A percentile compares a stretch with the other conserved stretches of the same genome.
Evolutionary conservation across 2,113 vertebrate species (phyloP).

Genomic region (Corvus cornix): DNA sequence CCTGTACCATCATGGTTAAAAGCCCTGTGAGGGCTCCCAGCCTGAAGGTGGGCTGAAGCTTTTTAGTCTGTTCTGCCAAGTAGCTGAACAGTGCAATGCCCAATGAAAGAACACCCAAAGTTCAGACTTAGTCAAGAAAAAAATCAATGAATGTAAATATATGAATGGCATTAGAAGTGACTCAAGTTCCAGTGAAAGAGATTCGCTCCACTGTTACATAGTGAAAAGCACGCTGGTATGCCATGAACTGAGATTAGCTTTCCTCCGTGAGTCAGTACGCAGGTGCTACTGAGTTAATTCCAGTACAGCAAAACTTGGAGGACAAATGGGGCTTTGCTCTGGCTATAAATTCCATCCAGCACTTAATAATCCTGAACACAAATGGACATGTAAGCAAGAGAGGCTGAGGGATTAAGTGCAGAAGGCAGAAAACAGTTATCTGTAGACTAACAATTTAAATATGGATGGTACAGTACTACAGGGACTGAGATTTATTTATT

Average conservation of each 20-base stretch:
- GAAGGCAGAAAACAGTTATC: not conserved
- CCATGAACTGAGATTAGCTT: not conserved
- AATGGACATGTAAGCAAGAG: not conserved
- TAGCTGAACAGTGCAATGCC: not conserved
- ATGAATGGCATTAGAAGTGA: not conserved
- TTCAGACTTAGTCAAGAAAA: not conserved
- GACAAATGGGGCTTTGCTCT: not conserved
- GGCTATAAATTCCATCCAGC: not conserved
- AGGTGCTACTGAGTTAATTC: not conserved
- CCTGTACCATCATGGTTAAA: not conserved
- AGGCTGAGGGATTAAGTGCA: not conserved
- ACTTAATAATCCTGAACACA: not conserved
- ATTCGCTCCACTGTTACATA: not conserved
- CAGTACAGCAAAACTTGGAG: not conserved
- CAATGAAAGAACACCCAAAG: not conserved
- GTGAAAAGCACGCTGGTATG: not conserved
- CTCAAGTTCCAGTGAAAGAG: not conserved
- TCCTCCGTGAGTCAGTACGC: not conserved
- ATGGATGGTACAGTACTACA: not conserved
- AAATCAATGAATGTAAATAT: not conserved
- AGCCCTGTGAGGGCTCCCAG: not conserved
- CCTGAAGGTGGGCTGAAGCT: not conserved
- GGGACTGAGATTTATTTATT: not conserved
- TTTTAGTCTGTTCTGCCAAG: not conserved
- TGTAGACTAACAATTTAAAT: not conserved